Evolutionary conservation across 2,113 vertebrate genomes (phyloP).

Genomic region (Pterocles burchelli): DNA sequence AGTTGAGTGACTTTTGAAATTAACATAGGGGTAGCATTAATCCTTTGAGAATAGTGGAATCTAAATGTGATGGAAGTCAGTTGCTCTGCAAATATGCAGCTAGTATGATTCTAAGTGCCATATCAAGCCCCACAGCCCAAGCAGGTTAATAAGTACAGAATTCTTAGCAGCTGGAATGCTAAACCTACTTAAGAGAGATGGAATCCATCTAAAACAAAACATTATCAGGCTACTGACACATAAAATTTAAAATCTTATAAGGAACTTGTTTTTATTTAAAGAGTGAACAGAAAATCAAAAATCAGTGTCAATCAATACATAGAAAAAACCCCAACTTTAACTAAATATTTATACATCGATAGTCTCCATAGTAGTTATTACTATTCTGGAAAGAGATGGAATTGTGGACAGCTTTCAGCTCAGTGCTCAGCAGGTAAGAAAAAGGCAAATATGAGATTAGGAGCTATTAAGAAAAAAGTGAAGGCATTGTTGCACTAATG

Average conservation of each 20-base stretch:
- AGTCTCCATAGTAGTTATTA: background rate
- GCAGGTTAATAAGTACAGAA: background rate
- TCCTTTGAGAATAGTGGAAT: background rate
- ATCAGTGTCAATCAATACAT: background rate
- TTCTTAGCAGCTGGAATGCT: background rate
- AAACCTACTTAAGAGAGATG: background rate
- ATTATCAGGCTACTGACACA: background rate
- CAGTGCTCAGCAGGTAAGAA: background rate
- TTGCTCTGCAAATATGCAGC: background rate
- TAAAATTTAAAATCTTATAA: background rate
- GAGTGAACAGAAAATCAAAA: background rate
- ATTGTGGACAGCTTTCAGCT: background rate
- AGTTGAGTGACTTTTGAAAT: background rate
- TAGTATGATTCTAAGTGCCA: background rate
- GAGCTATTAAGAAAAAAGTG: background rate
- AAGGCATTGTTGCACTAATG: background rate
- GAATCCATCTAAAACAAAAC: background rate
- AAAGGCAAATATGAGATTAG: background rate
- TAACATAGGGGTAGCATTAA: background rate
- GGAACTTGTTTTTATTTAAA: background rate
- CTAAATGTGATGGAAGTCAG: background rate
- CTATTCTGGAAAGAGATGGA: background rate
- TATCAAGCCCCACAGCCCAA: background rate
- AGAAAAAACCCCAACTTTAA: background rate
- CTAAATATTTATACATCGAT: rapidly evolving